Evolutionary conservation across 2,113 vertebrate species (phyloP).

Genomic region (Gobius niger): DNA sequence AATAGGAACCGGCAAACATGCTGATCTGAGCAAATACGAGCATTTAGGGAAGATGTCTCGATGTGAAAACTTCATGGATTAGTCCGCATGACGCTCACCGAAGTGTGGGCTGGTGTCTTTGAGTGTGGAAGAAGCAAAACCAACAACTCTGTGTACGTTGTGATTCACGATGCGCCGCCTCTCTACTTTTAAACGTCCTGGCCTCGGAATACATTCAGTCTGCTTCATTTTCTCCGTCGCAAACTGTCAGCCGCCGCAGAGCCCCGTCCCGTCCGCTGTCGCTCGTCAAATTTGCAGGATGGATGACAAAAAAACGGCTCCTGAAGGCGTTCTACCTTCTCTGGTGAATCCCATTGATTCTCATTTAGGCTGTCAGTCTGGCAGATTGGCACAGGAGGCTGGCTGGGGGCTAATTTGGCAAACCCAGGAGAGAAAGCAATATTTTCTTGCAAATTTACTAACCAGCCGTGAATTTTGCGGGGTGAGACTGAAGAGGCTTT

Average conservation of each 20-base stretch:
- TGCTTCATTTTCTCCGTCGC: constrained; percentile 18
- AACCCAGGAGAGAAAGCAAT: constrained; percentile 13
- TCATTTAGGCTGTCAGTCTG: constrained; percentile 30
- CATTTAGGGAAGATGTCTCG: too few species aligned
- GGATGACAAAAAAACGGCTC: constrained; percentile 33
- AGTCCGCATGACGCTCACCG: too few species aligned
- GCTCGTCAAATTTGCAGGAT: constrained; percentile 38
- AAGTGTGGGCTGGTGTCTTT: too few species aligned
- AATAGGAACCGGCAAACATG: too few species aligned
- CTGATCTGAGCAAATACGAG: too few species aligned
- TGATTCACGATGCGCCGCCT: constrained; percentile 21
- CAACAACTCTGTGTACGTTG: not conserved
- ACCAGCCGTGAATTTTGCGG: not conserved
- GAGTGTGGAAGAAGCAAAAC: not conserved
- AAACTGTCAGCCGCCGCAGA: constrained; percentile 29
- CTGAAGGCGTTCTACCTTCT: not conserved
- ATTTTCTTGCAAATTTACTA: not conserved
- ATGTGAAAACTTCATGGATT: too few species aligned
- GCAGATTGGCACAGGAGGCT: constrained; percentile 19
- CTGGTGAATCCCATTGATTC: constrained; percentile 16
- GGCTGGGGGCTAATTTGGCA: constrained; percentile 32
- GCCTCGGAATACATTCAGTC: constrained; percentile 25
- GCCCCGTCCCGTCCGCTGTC: constrained; percentile 16
- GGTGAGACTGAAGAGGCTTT: not conserved
- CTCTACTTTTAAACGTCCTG: constrained; percentile 15